phyloP scores from a whole-genome alignment of 2,113 vertebrate genomes.

The Stercorarius parasiticus region DNA sequence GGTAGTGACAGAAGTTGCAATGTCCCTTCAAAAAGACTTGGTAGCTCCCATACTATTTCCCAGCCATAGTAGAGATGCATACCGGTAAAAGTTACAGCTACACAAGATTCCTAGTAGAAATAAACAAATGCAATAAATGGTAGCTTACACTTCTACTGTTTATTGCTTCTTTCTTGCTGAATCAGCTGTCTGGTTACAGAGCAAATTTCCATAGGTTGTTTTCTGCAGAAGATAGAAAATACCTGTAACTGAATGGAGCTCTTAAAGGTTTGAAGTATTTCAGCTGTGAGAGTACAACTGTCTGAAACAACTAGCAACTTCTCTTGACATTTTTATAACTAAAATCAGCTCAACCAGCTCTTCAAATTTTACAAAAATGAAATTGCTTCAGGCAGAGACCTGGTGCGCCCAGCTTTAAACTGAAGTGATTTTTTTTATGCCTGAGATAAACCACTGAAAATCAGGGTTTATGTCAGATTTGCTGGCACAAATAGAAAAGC shows the following conservation, averaged over 20 bases:
- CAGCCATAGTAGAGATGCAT: not conserved
- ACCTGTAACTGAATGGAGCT: not conserved
- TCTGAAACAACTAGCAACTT: not conserved
- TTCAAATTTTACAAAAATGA: not conserved
- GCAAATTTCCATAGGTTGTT: not conserved
- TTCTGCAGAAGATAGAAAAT: not conserved
- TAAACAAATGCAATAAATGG: not conserved
- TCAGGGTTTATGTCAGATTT: not conserved
- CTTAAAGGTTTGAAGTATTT: not conserved
- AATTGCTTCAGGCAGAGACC: not conserved
- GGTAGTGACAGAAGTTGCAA: not conserved
- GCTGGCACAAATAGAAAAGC: not conserved
- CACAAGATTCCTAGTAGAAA: not conserved
- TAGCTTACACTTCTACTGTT: not conserved
- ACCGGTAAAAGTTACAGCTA: not conserved
- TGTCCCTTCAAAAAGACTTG: not conserved
- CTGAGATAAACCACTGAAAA: not conserved
- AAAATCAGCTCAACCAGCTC: not conserved
- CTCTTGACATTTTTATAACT: not conserved
- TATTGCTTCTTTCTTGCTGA: not conserved
- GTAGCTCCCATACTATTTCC: not conserved
- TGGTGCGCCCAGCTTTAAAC: not conserved
- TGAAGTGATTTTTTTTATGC: not conserved
- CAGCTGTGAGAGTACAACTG: not conserved
- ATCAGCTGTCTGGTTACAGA: not conserved